Evolutionary conservation across 2,797 vertebrate genomes (phyloP).

Genomic region (Lacerta viridis): DNA sequence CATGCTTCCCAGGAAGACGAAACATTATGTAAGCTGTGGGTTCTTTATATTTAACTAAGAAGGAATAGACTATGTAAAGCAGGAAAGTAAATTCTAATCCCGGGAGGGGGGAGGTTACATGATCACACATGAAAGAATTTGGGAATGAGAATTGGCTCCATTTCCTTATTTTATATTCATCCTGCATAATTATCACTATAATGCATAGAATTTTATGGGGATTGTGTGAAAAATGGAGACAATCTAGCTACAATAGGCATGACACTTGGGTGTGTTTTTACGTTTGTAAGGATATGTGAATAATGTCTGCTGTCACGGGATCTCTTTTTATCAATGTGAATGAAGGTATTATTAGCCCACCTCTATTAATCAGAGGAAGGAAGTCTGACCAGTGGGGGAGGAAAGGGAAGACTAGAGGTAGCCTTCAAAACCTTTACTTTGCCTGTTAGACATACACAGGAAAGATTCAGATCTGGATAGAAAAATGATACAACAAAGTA

Average conservation of each 20-base stretch:
- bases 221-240: not conserved
- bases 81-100: not conserved
- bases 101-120: not conserved
- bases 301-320: not conserved
- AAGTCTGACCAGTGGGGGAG: not conserved
- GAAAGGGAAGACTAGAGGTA: slow-evolving; percentile 19
- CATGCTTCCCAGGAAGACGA: not conserved
- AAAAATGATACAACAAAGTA: slow-evolving; percentile 70
- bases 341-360: not conserved
- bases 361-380: slow-evolving; percentile 21
- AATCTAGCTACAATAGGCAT: not conserved
- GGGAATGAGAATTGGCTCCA: not conserved
- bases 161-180: not conserved
- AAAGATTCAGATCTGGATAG: slow-evolving; percentile 70
- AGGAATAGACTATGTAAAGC: not conserved
- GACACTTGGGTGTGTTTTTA: no score
- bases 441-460: slow-evolving; percentile 57
- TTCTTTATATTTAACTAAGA: slow-evolving; percentile 3
- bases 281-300: slow-evolving; percentile 2
- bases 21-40: not conserved
- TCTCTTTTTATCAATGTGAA: slow-evolving; percentile 20
- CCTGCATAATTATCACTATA: not conserved
- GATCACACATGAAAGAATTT: not conserved
- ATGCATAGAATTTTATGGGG: not conserved
- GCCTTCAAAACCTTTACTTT: slow-evolving; percentile 27